Base-by-base conservation (phyloP, 2,888 invertebrate genomes). In the Callyntrura guangdongensis region DNA sequence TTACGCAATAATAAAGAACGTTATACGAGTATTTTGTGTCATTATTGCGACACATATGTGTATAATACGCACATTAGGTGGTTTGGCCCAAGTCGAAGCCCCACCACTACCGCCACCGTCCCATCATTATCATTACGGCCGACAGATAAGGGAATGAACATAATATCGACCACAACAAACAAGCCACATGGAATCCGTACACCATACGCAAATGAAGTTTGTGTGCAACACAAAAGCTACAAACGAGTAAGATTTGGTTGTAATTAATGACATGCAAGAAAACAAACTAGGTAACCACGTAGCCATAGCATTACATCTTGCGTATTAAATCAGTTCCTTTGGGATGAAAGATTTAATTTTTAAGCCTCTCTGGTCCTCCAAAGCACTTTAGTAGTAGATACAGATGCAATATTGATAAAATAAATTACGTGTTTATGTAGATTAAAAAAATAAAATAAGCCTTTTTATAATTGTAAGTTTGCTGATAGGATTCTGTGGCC, bases 241-340 rank as follows among this genome's bases (percentile, higher is more conserved):
- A 27, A 67, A 27, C 25, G 12, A 22, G 14, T 67, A 25, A 49
- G 20, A 17, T 27, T 27, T 47, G 20, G 22, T 56, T 25, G 79
- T 79, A 79, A 79, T 79, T 79, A 79, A 56, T 59, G 59, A 9
- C 56, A 79, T 79, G 79, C 56, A 53, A 56, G 49, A 77, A 20
- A 77, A 53, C 77, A 79, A 79, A 79, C 79, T 56, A n/a, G n/a
- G n/a, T n/a, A 79, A 79, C 79, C 79, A 79, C 56, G 22, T 1
- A 79, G 36, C 59, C 56, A 14, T 1, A 79, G 36, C 59, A 27
- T 59, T 59, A 79, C 56, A n/a, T 25, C n/a, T 79, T 36, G 53
- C 84, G 61, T 77, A 86, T 86, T 49, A 86, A 86, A 86, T 86
- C 86, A 77, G 86, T 77, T 77, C 77, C 61, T 86, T 86, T 84